Evolutionary conservation across 2,888 invertebrate species (phyloP), one percentile per base, ranked within the genome.

Genomic region (Dicranocentrus wangi): DNA sequence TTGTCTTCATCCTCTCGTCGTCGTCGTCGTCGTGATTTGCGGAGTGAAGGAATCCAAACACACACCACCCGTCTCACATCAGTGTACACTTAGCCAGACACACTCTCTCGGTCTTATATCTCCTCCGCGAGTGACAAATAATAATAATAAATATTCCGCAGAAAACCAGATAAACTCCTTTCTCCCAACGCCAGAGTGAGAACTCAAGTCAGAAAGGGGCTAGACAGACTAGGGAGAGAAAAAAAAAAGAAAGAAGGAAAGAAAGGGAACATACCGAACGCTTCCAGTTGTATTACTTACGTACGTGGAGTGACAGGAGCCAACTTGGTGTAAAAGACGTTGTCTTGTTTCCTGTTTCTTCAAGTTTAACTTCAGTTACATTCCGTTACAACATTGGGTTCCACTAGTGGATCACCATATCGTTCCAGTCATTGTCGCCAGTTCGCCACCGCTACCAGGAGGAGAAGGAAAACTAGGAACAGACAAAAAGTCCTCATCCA

Each of bases 311-410:
- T 66, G 77, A 70, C 69, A 78, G 63, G 77, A 78, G 70, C 63
- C 77, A 78, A 70, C 47, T 78, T 78, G 63, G 77, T 78, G 77
- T 78, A 78, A 70, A 77, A 63, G 70, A 69, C 77, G 77, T 78
- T 78, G 77, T 78, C 70, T 61, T 42, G 70, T 78, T 70, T 78
- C 66, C 77, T 76, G 21, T 68, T 68, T 68, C 69, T 53, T 43
- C 19, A 19, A 13, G 19, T 2, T 68, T n/a, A 17, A 28, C 32
- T 28, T 58, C 27, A 3, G 1, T 60, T 28, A 27, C 17, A 8
- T 60, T 60, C 28, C 17, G n/a, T 8, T 60, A 13, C 21, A 17
- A 21, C 17, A 10, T 19, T n/a, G n/a, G n/a, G n/a, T 32, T 32
- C 32, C 32, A n/a, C n/a, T n/a, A 32, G 32, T 32, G 32, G 32